These are phyloP conservation scores for Anguilla pacifica DNA, from an alignment of 2,797 vertebrate genomes.

Conservation along the genomic window DNA sequence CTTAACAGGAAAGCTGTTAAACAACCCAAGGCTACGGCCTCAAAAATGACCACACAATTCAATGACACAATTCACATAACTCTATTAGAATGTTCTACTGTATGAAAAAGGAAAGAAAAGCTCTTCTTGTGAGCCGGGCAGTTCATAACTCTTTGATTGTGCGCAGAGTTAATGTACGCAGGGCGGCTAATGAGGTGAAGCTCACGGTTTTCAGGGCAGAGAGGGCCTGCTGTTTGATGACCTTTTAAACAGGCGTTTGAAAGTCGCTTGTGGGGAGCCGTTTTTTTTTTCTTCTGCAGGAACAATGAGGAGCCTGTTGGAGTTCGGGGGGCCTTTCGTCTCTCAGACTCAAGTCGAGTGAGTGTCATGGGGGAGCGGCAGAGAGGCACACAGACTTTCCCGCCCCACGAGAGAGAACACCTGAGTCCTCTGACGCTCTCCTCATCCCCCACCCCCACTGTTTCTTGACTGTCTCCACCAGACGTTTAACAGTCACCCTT, in stretches of 20 bases:
- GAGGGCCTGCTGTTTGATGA: constrained; percentile 60
- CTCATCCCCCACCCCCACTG: constrained; percentile 19
- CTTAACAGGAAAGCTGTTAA: too few species aligned
- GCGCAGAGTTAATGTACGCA: constrained; percentile 56
- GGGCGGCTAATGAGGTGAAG: constrained; percentile 60
- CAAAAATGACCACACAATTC: too few species aligned
- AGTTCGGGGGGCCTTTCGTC: constrained; percentile 44
- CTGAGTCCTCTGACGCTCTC: constrained; percentile 38
- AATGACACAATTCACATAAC: neutral
- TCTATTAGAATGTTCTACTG: neutral
- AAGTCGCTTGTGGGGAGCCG: constrained; percentile 42
- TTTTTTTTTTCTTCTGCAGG: constrained; percentile 32
- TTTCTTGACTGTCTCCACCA: constrained; percentile 39
- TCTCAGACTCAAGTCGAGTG: constrained; percentile 49
- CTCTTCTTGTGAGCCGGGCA: constrained; percentile 31
- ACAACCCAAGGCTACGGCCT: too few species aligned
- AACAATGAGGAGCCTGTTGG: constrained; percentile 52
- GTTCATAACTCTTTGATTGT: constrained; percentile 56
- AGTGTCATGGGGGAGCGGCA: constrained; percentile 37
- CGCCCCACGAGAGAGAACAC: constrained; percentile 36
- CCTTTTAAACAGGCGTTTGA: constrained; percentile 60
- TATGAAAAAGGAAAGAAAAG: neutral
- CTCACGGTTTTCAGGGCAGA: constrained; percentile 49
- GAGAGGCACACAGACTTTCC: constrained; percentile 47
- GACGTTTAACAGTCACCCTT: constrained; percentile 56